Percentiles rank a stretch among this genome's conserved stretches.
Conservation (phyloP, 1,140 invertebrate genomes). For the Ceratina calcarata region DNA sequence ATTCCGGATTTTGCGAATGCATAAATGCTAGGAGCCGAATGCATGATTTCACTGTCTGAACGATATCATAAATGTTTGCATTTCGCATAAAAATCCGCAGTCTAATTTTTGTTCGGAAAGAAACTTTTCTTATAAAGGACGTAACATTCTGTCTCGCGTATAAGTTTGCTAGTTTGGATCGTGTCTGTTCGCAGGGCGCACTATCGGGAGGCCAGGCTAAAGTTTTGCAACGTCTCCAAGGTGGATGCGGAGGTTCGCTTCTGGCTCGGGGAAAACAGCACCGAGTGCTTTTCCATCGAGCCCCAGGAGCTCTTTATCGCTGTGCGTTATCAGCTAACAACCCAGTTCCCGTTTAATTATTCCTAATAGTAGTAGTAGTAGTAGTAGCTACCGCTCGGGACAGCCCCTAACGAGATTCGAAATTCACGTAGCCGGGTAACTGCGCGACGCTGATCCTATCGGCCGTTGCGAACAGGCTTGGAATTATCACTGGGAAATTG, state of each 20-base stretch:
- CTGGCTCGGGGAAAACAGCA: constrained; percentile 46
- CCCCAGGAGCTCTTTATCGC: constrained; percentile 50
- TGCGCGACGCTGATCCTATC: constrained; percentile 53
- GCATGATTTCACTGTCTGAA: no score
- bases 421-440: constrained; percentile 23
- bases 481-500: constrained; percentile 52
- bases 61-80: neutral
- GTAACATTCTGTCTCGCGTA: neutral
- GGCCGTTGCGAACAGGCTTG: constrained; percentile 54
- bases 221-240: constrained; percentile 67
- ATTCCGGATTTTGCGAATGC: no score
- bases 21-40: no score
- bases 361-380: neutral
- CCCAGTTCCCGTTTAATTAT: neutral
- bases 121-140: neutral
- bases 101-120: neutral
- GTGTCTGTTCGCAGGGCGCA: constrained; percentile 53
- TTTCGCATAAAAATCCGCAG: neutral
- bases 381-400: neutral
- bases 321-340: constrained; percentile 42
- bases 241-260: constrained; percentile 59
- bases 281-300: constrained; percentile 54
- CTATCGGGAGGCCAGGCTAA: constrained; percentile 55
- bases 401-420: constrained; percentile 7
- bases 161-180: neutral